Base-by-base conservation (phyloP, 2,888 invertebrate genomes). In the Chymomyza caudatula region DNA sequence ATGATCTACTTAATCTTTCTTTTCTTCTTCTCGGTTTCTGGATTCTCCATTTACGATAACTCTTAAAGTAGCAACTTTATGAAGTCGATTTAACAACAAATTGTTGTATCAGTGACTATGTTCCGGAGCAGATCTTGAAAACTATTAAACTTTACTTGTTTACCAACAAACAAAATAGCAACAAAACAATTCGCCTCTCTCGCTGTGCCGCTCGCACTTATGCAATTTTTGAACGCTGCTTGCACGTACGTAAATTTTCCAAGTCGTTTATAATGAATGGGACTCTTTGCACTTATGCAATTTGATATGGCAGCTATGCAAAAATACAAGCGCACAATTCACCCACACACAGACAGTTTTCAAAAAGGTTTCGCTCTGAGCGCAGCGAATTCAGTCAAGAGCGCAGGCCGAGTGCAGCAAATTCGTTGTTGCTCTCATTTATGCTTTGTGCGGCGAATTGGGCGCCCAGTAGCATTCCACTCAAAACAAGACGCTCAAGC, bases 391-490 rank as follows among this genome's bases (percentile, higher is more conserved):
- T 68, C 8, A 49, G 66, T 63, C 63, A 66, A 73, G 65, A 64
- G 73, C 60, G 29, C 29, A 11, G 11, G 11, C 11, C 11, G 29
- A 37, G 11, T 37, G 29, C 8, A 60, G 73, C 74, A 77, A 71
- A 69, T 71, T 73, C 52, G 20, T 19, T 66, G 65, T 70, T 47
- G 29, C 17, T 13, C 8, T 22, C n/a, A 29, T 25, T 37, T 15
- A 22, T 20, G 77, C 60, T 58, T 19, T 44, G 8, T 8, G 43
- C 67, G 74, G 74, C 74, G 77, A 71, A 74, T 72, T 69, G 5
- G 4, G 58, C 53, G n/a, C 37, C 37, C 13, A 8, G 13, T 4
- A 6, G 4, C 55, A 42, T 54, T 4, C 19, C 11, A 37, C 11
- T 37, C 29, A 54, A 23, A 22, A 22, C n/a, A 54, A 22, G 4